A percentile compares a stretch with the other conserved stretches of the same genome.
These are phyloP conservation scores for Saiga tatarica DNA, from an alignment of 2,113 vertebrate genomes.

Conservation along the genomic window DNA sequence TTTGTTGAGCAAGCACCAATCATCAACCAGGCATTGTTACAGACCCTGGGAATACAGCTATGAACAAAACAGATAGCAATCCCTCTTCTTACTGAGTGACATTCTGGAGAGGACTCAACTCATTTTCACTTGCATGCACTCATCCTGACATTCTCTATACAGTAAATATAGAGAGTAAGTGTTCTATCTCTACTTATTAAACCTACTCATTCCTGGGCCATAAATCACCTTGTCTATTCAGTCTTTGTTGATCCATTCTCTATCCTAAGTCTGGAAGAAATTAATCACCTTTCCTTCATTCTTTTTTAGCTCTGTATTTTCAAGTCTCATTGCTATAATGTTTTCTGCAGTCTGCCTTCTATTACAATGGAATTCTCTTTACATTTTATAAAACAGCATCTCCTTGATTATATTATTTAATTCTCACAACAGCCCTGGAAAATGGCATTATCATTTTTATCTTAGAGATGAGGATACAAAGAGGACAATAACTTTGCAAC, in stretches of 20 bases:
- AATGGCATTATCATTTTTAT: neutral
- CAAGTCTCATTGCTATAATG: neutral
- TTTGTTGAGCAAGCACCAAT: neutral
- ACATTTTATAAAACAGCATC: neutral
- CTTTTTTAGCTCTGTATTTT: neutral
- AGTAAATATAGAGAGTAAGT: neutral
- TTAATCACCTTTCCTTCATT: neutral
- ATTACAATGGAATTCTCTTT: slow-evolving; percentile 23
- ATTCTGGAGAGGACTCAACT: neutral
- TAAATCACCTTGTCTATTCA: neutral
- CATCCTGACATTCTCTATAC: neutral
- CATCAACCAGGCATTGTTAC: neutral
- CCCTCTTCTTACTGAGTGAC: neutral
- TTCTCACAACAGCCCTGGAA: neutral
- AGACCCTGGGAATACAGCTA: neutral
- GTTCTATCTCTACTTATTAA: neutral
- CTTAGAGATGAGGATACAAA: neutral
- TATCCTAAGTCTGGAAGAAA: neutral
- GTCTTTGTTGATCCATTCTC: neutral
- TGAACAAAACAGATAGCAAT: neutral
- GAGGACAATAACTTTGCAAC: neutral
- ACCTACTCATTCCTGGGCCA: neutral
- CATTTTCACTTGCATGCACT: neutral
- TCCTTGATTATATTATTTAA: neutral
- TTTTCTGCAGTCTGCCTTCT: neutral